Base-by-base conservation (phyloP, 2,113 vertebrate genomes). In the Chloropsis cyanopogon region DNA sequence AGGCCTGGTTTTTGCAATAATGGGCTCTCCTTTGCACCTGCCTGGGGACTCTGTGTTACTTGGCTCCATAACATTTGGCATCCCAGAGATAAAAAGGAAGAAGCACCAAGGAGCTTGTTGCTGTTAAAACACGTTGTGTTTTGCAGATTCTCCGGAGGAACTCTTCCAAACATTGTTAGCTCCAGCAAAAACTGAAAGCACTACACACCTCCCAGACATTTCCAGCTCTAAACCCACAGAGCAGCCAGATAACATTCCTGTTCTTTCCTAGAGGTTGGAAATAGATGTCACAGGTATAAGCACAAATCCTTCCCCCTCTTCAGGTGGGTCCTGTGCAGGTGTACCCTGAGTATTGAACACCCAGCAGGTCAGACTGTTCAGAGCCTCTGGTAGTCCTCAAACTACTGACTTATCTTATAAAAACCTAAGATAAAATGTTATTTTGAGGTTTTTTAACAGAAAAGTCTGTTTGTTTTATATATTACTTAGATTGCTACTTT, bases 101-200 rank as follows among this genome's bases (percentile, higher is more conserved):
- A 21, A 79, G 49, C 28, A 7, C 16, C 3, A 6, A 54, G 69
- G 25, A 91, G 20, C 28, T 69, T 3, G 4, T 18, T 63, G 64
- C 44, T 68, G 31, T 23, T 50, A 2, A 1, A 35, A 26, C 5
- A 56, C 1, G 1, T 6, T 9, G 11, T 8, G 3, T 59, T 75
- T 29, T 46, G 42, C 41, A n/a, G 10, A 14, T 49, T 3, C 2
- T n/a, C 61, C 61, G 14, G 23, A 54, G 56, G 31, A 41, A 6
- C 50, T 73, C 59, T 44, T 39, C 52, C 1, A 5, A 76, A 77
- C 28, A 47, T 6, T 6, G 0, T 12, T 14, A 68, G 21, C 52
- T 49, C 37, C 52, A 77, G 47, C 31, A 73, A 20, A 41, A 73
- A 33, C 0, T 49, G 25, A 70, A 53, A 41, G 50, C 47, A 33